Evolutionary conservation across 2,888 invertebrate genomes (phyloP).

Genomic region (Tinea semifulvella): DNA sequence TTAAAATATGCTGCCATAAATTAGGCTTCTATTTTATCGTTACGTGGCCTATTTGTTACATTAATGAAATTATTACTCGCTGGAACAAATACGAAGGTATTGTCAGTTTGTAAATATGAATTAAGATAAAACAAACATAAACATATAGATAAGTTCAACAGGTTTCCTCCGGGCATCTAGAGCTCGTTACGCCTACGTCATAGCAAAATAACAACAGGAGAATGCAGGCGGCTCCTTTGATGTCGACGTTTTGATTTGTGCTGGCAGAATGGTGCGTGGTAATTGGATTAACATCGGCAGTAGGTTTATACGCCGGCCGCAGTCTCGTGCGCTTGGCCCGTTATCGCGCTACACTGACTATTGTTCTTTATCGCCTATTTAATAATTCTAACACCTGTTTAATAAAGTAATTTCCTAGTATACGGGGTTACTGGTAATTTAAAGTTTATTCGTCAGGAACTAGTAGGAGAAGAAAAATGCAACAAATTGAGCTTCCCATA

Average conservation of each 20-base stretch:
- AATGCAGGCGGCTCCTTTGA: slow-evolving; percentile 19
- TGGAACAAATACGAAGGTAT: too few relatives aligned
- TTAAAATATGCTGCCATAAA: not conserved
- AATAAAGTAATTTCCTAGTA: too few relatives aligned
- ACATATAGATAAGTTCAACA: slow-evolving; percentile 6
- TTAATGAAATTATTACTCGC: too few relatives aligned
- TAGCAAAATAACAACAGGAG: slow-evolving; percentile 11
- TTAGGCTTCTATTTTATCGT: too few relatives aligned
- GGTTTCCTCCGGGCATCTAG: not conserved
- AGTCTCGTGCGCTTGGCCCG: not conserved
- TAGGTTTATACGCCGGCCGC: not conserved
- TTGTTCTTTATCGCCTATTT: slow-evolving; percentile 4
- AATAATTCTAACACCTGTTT: too few relatives aligned
- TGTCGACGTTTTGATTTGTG: slow-evolving; percentile 34
- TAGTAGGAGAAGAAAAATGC: too few relatives aligned
- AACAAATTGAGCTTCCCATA: too few relatives aligned
- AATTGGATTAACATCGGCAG: slow-evolving; percentile 34
- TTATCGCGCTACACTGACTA: not conserved
- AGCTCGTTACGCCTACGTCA: slow-evolving; percentile 1
- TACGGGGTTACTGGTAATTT: too few relatives aligned
- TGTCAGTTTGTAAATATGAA: too few relatives aligned
- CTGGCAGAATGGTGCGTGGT: slow-evolving; percentile 28
- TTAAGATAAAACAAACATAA: not conserved
- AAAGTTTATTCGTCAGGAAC: too few relatives aligned
- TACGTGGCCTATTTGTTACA: too few relatives aligned